Percentiles rank a stretch among this genome's conserved stretches.
Evolutionary conservation across 2,888 invertebrate genomes (phyloP).

Genomic region (Acanthococcus lagerstroemiae): DNA sequence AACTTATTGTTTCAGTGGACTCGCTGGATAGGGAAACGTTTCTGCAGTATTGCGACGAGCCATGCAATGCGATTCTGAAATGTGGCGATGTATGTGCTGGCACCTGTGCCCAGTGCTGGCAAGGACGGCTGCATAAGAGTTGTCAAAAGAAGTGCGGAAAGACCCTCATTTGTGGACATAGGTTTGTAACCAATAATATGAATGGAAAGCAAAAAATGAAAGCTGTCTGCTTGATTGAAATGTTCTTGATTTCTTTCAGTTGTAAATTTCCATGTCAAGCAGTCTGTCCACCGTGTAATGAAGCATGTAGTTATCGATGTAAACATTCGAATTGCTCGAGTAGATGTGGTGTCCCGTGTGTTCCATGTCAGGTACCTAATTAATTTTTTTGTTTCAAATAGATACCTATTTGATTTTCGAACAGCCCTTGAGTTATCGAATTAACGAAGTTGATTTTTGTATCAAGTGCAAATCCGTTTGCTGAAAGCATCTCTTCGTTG

Average conservation of each 20-base stretch:
- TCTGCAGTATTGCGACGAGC: slow-evolving; percentile 43
- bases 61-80: slow-evolving; percentile 43
- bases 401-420: too few species aligned
- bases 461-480: too few species aligned
- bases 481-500: too few species aligned
- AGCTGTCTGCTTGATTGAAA: neutral
- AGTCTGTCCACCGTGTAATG: slow-evolving; percentile 49
- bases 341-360: slow-evolving; percentile 44
- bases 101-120: slow-evolving; percentile 48
- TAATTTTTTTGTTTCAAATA: too few species aligned
- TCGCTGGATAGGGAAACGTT: slow-evolving; percentile 36
- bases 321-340: slow-evolving; percentile 47
- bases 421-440: too few species aligned
- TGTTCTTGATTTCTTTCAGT: slow-evolving; percentile 38
- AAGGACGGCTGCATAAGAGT: slow-evolving; percentile 51
- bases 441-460: too few species aligned
- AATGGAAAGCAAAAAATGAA: too few species aligned
- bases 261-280: slow-evolving; percentile 49
- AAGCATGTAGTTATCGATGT: slow-evolving; percentile 46
- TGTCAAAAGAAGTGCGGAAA: slow-evolving; percentile 50
- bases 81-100: slow-evolving; percentile 49
- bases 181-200: too few species aligned
- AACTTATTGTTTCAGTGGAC: neutral
- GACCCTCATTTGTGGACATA: slow-evolving; percentile 53
- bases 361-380: slow-evolving; percentile 40